Base-by-base conservation (phyloP, 2,113 vertebrate genomes). In the Esox niger region DNA sequence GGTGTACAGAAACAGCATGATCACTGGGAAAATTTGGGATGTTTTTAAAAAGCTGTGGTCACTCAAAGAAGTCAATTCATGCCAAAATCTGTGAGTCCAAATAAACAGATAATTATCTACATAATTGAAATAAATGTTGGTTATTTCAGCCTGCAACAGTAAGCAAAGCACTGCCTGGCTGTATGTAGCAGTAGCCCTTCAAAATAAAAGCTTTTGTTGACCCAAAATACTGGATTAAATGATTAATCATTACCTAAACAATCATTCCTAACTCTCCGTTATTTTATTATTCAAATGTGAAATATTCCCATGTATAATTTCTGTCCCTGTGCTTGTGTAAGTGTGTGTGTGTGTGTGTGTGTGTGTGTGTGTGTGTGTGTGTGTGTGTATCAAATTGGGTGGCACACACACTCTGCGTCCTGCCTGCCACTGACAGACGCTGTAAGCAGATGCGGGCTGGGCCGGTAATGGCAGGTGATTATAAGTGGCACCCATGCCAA, bases 391-490 rank as follows among this genome's bases (percentile, higher is more conserved):
- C 62, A 60, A 7, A 49, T 62, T 49, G 62, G 66, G 57, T 11
- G 70, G 79, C 47, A 33, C 77, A 77, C 73, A 71, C 69, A 74
- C 35, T n/a, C 62, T 21, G 46, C 77, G 75, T 86, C 80, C 83
- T 89, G 88, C 87, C 83, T 58, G 33, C 84, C 91, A 88, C 93
- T 94, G 94, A 95, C 95, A 97, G 94, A 95, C 92, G 91, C 38
- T 88, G 88, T 88, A 94, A 95, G 93, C 95, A 96, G 95, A 97
- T 97, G 94, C 91, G 88, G 82, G 88, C 91, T 43, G 92, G 90
- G 90, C 90, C 88, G 90, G 93, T 96, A 98, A 97, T 97, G 95
- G 93, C 95, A 95, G 94, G 94, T 97, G 95, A 97, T 98, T 97
- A 96, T 93, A 95, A 95, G 93, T 93, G 91, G 91, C 92, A 62